Evolutionary conservation across 1,140 invertebrate species (phyloP).

Genomic region (Ostrea denselamellosa): DNA sequence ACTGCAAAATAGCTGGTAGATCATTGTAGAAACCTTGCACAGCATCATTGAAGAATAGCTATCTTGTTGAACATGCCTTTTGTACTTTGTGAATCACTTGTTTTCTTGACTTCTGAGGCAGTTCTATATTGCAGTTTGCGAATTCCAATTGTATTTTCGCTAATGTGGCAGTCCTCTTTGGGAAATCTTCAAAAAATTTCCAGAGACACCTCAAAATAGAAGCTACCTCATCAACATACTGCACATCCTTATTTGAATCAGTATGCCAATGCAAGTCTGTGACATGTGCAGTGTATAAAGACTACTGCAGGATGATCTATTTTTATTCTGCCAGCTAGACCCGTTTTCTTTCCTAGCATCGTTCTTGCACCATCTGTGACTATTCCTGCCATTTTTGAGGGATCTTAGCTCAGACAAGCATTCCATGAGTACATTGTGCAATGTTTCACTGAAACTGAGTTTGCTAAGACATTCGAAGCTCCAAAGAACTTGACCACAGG

Average conservation of each 20-base stretch:
- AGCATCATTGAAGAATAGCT: slow-evolving; percentile 50
- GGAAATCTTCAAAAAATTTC: slow-evolving; percentile 51
- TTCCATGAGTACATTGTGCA: slow-evolving; percentile 19
- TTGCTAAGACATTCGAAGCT: not conserved
- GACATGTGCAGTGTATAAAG: slow-evolving; percentile 56
- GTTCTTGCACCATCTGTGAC: slow-evolving; percentile 56
- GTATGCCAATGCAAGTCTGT: slow-evolving; percentile 50
- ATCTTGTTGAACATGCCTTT: slow-evolving; percentile 48
- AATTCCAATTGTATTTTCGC: slow-evolving; percentile 12
- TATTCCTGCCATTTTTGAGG: slow-evolving; percentile 46
- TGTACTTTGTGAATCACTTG: slow-evolving; percentile 15
- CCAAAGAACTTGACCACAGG: not conserved
- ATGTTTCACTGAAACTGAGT: slow-evolving; percentile 13
- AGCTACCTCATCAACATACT: not conserved
- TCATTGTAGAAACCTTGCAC: slow-evolving; percentile 40
- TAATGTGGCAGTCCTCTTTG: slow-evolving; percentile 16
- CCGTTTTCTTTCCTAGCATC: slow-evolving; percentile 56
- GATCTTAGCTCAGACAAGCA: not conserved
- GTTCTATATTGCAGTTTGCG: not conserved
- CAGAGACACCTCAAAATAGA: slow-evolving; percentile 27
- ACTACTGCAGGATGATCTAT: slow-evolving; percentile 40
- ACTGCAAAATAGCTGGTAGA: slow-evolving; percentile 36
- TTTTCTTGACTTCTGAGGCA: not conserved
- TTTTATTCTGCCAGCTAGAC: slow-evolving; percentile 54
- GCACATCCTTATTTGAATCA: not conserved